phyloP scores from a whole-genome alignment of 1,140 invertebrate species.

The Drosophila serrata region DNA sequence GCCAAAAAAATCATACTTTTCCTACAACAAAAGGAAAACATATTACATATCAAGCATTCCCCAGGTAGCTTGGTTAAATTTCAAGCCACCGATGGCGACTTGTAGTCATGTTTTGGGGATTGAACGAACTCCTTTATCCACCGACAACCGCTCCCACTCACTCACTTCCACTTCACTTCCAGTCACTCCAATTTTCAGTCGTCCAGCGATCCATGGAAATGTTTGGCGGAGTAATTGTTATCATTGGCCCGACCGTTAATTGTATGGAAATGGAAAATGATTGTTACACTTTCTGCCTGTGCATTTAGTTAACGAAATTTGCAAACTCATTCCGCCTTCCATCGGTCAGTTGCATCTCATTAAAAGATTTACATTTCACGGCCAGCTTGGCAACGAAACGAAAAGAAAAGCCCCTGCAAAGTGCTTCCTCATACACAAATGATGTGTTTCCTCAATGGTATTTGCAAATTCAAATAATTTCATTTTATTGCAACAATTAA shows the following conservation, averaged over 20 bases:
- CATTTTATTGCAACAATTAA: not conserved
- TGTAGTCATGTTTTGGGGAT: conserved; percentile 16
- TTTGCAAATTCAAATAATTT: conserved; percentile 17
- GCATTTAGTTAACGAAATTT: conserved; percentile 49
- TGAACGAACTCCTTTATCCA: conserved; percentile 4
- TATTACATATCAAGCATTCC: not conserved
- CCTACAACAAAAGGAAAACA: not conserved
- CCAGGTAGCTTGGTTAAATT: not conserved
- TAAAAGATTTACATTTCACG: conserved; percentile 72
- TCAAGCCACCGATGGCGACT: conserved; percentile 2
- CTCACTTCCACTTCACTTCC: conserved; percentile 8
- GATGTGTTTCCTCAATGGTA: conserved; percentile 32
- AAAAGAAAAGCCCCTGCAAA: conserved; percentile 10
- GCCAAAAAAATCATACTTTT: not conserved
- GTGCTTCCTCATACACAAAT: conserved; percentile 31
- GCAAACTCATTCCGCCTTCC: conserved; percentile 46
- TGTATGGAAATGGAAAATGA: conserved; percentile 67
- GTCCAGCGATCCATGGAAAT: conserved; percentile 48
- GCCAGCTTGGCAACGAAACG: conserved; percentile 51
- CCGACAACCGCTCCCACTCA: conserved; percentile 4
- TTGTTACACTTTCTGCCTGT: conserved; percentile 72
- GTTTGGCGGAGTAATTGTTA: conserved; percentile 32
- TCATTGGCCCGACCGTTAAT: conserved; percentile 55
- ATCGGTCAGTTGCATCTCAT: conserved; percentile 62
- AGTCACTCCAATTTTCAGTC: conserved; percentile 8